Base-by-base conservation (phyloP, 2,113 vertebrate species). In the Clarias batrachus region DNA sequence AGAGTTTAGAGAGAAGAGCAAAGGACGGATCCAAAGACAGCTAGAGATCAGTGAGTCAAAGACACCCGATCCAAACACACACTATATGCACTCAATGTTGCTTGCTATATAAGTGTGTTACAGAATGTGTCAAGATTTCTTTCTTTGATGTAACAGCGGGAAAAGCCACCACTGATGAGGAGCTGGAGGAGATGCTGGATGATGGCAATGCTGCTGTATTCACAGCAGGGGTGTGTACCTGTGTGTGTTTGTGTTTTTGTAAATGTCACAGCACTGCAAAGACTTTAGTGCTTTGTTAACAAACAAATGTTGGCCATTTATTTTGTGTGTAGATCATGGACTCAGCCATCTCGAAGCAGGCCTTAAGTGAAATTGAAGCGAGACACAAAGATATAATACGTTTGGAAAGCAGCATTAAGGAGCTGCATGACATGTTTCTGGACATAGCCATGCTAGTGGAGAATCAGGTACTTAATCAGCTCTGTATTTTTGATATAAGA, bases 391-490 rank as follows among this genome's bases (percentile, higher is more conserved):
- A 98, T 94, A 99, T 98, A 3, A 94, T 98, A 93, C 92, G 96
- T 86, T 94, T 99, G 91, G 97, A 98, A 90, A 98, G 97, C 94
- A 98, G 97, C 96, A 97, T 98, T 93, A 99, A 96, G 90, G 97
- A 98, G 93, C 96, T 98, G 2, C 97, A 98, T 0, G 97, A 98
- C 93, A 98, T 98, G 97, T 98, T 98, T 52, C 94, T 98, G 71
- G 97, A 98, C 90, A 98, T 98, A 0, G 97, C 97, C 92, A 97
- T 98, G 97, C 92, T 98, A 89, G 97, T 99, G 85, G 97, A 98
- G 86, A 95, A 95, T 90, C 95, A 95, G 93, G 94, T 94, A 77
- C 52, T 59, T 27, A 14, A 70, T 21, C 65, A 12, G 30, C 59
- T 81, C 4, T 25, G 57, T 25, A 23, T 23, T 81, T 62, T 19